A percentile compares a stretch with the other conserved stretches of the same genome.
phyloP scores from a whole-genome alignment of 2,797 vertebrate genomes.

The Lagodon rhomboides region DNA sequence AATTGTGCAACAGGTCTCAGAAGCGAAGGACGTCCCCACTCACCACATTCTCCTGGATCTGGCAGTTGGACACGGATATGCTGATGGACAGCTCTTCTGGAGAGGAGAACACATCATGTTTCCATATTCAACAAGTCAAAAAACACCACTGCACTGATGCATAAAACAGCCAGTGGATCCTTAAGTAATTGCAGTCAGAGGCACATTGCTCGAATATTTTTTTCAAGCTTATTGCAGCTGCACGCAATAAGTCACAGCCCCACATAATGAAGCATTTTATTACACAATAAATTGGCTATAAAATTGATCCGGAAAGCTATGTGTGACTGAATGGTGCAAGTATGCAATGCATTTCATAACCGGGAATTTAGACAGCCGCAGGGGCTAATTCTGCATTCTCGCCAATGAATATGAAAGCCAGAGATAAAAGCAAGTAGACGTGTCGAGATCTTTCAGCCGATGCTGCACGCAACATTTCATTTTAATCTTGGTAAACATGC shows the following conservation, averaged over 20 bases:
- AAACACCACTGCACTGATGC: constrained; percentile 38
- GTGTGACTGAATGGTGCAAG: constrained; percentile 67
- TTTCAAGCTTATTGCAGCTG: constrained; percentile 69
- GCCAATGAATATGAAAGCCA: constrained; percentile 21
- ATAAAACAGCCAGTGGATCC: constrained; percentile 44
- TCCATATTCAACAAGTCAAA: constrained; percentile 46
- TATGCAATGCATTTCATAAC: constrained; percentile 71
- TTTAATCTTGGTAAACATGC: background rate
- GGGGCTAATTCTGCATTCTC: constrained; percentile 34
- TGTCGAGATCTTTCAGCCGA: constrained; percentile 12
- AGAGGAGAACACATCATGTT: constrained; percentile 69
- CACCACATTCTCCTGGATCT: constrained; percentile 99
- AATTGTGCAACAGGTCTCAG: constrained; percentile 66
- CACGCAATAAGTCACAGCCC: constrained; percentile 60
- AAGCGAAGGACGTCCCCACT: constrained; percentile 75
- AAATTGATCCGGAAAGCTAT: constrained; percentile 68
- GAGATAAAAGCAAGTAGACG: constrained; percentile 32
- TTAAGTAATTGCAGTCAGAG: constrained; percentile 32
- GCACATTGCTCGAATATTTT: constrained; percentile 45
- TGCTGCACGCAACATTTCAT: background rate
- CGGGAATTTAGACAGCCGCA: constrained; percentile 44
- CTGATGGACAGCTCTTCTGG: constrained; percentile 96
- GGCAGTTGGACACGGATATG: constrained; percentile 98
- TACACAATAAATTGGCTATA: constrained; percentile 68
- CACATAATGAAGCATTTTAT: constrained; percentile 74